Evolutionary conservation across 37 sponge, comb jelly and placozoan genomes (phyloP).

Genomic region (Aplysina aerophoba): DNA sequence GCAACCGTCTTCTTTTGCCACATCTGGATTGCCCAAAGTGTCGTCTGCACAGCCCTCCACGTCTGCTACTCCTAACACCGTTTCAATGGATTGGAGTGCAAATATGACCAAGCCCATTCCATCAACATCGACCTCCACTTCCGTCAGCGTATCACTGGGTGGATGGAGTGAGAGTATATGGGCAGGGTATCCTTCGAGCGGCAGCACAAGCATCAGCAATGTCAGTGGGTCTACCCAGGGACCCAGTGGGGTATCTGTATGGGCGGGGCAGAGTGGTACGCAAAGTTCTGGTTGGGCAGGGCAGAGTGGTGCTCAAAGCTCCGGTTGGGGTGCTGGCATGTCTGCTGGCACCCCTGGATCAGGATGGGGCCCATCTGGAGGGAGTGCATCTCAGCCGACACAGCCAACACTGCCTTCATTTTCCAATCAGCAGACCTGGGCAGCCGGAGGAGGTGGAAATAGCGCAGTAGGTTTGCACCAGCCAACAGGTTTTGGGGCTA

Average conservation of each 20-base stretch:
- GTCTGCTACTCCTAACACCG: background rate
- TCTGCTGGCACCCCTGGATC: background rate
- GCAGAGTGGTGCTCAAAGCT: background rate
- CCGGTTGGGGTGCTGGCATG: background rate
- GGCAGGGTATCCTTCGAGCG: too few relatives aligned
- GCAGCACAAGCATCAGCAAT: background rate
- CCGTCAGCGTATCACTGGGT: background rate
- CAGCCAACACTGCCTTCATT: too few relatives aligned
- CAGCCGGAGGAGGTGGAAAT: background rate
- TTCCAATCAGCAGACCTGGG: too few relatives aligned
- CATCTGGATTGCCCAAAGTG: too few relatives aligned
- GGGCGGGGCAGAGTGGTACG: slow-evolving; percentile 7
- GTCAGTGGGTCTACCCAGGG: too few relatives aligned
- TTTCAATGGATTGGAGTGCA: background rate
- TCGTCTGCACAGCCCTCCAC: background rate
- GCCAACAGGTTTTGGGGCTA: background rate
- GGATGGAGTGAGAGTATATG: background rate
- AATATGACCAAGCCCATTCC: background rate
- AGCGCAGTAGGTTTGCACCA: background rate
- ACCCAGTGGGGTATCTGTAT: background rate
- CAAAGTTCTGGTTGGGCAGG: background rate
- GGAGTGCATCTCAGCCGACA: too few relatives aligned
- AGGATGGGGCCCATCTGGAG: too few relatives aligned
- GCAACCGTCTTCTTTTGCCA: background rate
- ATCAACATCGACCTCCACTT: background rate